phyloP scores from a whole-genome alignment of 2,797 vertebrate species.

The Epinephelus awoara region DNA sequence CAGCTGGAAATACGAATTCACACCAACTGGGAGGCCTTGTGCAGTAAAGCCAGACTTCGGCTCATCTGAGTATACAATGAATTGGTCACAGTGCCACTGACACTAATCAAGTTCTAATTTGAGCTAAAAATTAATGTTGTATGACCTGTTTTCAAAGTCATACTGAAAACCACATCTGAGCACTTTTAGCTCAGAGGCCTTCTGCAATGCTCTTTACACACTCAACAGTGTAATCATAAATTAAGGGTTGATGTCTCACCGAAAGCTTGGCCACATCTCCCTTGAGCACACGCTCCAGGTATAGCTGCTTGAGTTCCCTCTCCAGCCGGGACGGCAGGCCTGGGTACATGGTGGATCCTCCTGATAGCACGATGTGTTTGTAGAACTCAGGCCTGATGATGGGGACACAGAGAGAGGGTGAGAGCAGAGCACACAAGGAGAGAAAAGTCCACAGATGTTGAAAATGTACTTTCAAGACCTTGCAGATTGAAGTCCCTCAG shows the following conservation, averaged over 20 bases:
- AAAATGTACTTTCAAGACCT: not conserved
- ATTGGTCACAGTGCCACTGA: not conserved
- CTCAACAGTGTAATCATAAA: not conserved
- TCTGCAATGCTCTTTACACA: not conserved
- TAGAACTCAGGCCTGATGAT: slow-evolving; percentile 95
- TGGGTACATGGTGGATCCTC: slow-evolving; percentile 99
- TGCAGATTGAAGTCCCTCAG: not conserved
- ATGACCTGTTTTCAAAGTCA: not conserved
- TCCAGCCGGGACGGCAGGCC: slow-evolving; percentile 97
- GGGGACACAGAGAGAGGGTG: not conserved
- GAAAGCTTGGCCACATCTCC: slow-evolving; percentile 99
- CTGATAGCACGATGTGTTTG: slow-evolving; percentile 98
- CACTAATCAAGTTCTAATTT: slow-evolving; percentile 5
- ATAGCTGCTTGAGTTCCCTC: slow-evolving; percentile 98
- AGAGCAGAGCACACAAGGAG: not conserved
- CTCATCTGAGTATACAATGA: not conserved
- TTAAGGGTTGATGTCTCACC: slow-evolving; percentile 81
- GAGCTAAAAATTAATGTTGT: not conserved
- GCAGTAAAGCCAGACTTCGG: slow-evolving; percentile 7
- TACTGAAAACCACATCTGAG: slow-evolving; percentile 21
- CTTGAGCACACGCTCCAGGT: slow-evolving; percentile 97
- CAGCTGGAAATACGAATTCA: slow-evolving; percentile 54
- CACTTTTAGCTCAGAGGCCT: not conserved
- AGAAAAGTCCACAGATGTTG: not conserved
- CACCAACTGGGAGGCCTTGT: slow-evolving; percentile 6